Evolutionary conservation across 2,797 vertebrate species (phyloP).

Genomic region (Coranthus polyacanthus): DNA sequence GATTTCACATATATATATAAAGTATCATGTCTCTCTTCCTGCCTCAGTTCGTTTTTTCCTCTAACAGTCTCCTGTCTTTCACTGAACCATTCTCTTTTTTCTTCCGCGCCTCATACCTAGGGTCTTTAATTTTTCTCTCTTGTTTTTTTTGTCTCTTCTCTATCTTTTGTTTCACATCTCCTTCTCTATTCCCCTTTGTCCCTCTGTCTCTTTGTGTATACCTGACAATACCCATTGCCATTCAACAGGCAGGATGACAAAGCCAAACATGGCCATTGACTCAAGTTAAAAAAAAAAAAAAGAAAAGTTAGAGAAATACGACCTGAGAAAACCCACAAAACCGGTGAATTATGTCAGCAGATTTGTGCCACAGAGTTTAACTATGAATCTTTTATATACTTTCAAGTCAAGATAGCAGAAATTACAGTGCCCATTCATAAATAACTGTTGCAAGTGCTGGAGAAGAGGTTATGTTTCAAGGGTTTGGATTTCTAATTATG

Average conservation of each 20-base stretch:
- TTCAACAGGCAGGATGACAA: slow-evolving; percentile 30
- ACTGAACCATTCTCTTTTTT: slow-evolving; percentile 9
- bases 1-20: slow-evolving; percentile 43
- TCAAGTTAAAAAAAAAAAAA: too few species aligned
- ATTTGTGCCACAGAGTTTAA: slow-evolving; percentile 40
- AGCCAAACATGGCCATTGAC: slow-evolving; percentile 7
- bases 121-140: too few species aligned
- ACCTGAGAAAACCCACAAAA: slow-evolving; percentile 30
- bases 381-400: slow-evolving; percentile 41
- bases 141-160: slow-evolving; percentile 13
- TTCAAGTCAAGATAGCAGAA: slow-evolving; percentile 39
- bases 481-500: slow-evolving; percentile 58
- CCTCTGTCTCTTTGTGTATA: slow-evolving; percentile 10
- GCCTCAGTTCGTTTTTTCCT: slow-evolving; percentile 34
- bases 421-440: slow-evolving; percentile 44
- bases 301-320: slow-evolving; percentile 19
- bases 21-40: slow-evolving; percentile 27
- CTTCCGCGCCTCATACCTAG: slow-evolving; percentile 18
- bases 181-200: slow-evolving; percentile 9
- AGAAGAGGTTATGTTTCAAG: slow-evolving; percentile 54
- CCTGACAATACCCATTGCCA: slow-evolving; percentile 28
- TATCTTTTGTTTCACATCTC: slow-evolving; percentile 15
- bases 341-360: slow-evolving; percentile 28
- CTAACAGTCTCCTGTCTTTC: slow-evolving; percentile 18
- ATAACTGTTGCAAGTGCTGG: slow-evolving; percentile 40